A percentile compares a stretch with the other conserved stretches of the same genome.
These are phyloP conservation scores for Myotis planiceps DNA, from an alignment of 2,797 vertebrate species.

Conservation along the genomic window DNA sequence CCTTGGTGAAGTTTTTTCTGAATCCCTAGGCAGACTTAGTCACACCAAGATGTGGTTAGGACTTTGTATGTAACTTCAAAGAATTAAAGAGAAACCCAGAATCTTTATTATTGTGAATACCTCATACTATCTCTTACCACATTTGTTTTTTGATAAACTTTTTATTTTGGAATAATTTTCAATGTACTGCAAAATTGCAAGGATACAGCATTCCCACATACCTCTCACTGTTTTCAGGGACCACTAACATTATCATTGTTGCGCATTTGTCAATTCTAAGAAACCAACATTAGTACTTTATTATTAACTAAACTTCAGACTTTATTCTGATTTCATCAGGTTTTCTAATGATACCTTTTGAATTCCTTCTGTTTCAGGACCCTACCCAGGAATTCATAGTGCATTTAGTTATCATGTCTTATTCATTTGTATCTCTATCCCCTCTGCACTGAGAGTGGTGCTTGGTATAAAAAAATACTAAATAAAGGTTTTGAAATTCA, in stretches of 20 bases:
- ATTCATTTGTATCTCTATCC: background rate
- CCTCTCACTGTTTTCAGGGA: fast-evolving
- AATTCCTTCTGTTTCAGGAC: background rate
- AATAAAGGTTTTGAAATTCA: background rate
- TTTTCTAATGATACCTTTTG: background rate
- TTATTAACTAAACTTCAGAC: background rate
- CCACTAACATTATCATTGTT: background rate
- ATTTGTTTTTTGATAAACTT: background rate
- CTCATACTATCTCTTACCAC: background rate
- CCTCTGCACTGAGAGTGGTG: background rate
- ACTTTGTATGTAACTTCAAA: background rate
- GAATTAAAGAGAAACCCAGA: background rate
- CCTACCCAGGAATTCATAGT: background rate
- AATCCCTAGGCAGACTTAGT: background rate
- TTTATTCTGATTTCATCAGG: background rate
- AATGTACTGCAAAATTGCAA: background rate
- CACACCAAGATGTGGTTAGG: background rate
- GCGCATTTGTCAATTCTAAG: background rate
- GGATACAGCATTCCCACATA: background rate
- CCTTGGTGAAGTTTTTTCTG: background rate
- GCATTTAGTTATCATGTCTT: background rate
- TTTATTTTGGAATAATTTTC: background rate
- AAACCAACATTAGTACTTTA: background rate
- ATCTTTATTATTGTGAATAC: background rate
- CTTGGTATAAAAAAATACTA: slow-evolving; percentile 24